Evolutionary conservation across 2,113 vertebrate species (phyloP).

Genomic region (Balaeniceps rex): DNA sequence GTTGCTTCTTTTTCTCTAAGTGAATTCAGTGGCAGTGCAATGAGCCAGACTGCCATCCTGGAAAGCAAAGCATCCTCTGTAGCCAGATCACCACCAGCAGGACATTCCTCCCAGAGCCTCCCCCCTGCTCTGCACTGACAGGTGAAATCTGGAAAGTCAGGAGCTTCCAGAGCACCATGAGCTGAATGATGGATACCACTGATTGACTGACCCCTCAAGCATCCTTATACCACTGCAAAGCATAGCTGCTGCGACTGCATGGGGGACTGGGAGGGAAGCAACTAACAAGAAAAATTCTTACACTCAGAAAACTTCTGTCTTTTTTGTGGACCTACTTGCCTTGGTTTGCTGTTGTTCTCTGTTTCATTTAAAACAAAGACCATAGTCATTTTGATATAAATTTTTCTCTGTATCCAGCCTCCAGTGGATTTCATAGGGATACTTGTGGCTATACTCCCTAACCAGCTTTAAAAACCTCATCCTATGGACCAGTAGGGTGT

Average conservation of each 20-base stretch:
- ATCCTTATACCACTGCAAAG: not conserved
- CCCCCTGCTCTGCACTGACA: not conserved
- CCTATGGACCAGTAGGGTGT: not conserved
- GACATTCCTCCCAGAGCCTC: not conserved
- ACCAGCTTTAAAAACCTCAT: not conserved
- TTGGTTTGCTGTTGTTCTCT: not conserved
- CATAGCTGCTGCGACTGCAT: not conserved
- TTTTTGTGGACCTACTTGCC: not conserved
- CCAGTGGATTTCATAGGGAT: not conserved
- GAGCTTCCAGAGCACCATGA: not conserved
- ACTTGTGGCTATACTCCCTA: not conserved
- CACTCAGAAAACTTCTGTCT: not conserved
- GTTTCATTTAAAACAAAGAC: not conserved
- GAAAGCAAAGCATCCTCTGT: not conserved
- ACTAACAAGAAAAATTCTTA: not conserved
- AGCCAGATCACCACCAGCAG: not conserved
- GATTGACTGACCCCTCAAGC: not conserved
- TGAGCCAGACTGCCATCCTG: not conserved
- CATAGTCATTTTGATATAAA: not conserved
- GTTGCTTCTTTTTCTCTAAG: not conserved
- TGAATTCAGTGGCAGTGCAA: not conserved
- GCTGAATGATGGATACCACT: not conserved
- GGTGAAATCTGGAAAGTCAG: not conserved
- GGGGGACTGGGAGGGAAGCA: not conserved
- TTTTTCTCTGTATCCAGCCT: not conserved